phyloP scores from a whole-genome alignment of 2,113 vertebrate genomes.

The Herpetotheres cachinnans region DNA sequence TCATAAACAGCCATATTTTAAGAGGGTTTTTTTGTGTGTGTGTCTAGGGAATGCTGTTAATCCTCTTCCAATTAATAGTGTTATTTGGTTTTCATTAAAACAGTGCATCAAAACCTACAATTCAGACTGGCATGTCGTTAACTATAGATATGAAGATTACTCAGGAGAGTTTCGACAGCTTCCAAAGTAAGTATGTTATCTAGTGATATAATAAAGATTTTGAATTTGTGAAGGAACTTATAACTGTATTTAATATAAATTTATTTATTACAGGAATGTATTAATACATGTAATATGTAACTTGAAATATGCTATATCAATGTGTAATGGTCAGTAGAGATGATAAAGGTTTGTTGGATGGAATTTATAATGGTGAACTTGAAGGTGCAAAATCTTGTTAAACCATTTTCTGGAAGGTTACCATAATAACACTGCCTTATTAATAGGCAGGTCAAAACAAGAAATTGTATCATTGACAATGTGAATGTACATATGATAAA shows the following conservation, averaged over 20 bases:
- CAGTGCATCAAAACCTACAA: conserved; percentile 98
- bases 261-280: background rate
- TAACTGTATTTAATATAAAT: background rate
- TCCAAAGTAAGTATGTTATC: conserved; percentile 82
- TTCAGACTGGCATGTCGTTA: conserved; percentile 96
- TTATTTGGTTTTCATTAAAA: conserved; percentile 47
- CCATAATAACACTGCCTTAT: background rate
- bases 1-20: background rate
- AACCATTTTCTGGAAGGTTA: background rate
- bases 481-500: background rate
- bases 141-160: conserved; percentile 96
- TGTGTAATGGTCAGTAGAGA: background rate
- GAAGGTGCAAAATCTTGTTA: background rate
- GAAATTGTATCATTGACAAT: background rate
- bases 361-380: background rate
- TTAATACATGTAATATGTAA: background rate
- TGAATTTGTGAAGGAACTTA: background rate
- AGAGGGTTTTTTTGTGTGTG: background rate
- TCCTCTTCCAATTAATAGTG: background rate
- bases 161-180: conserved; percentile 96
- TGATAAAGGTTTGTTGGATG: background rate
- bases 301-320: background rate
- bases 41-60: background rate
- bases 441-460: background rate
- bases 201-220: background rate